Percentiles rank a stretch among this genome's conserved stretches.
Conservation (phyloP, 2,888 invertebrate genomes). For the Tiliacea citrago region DNA sequence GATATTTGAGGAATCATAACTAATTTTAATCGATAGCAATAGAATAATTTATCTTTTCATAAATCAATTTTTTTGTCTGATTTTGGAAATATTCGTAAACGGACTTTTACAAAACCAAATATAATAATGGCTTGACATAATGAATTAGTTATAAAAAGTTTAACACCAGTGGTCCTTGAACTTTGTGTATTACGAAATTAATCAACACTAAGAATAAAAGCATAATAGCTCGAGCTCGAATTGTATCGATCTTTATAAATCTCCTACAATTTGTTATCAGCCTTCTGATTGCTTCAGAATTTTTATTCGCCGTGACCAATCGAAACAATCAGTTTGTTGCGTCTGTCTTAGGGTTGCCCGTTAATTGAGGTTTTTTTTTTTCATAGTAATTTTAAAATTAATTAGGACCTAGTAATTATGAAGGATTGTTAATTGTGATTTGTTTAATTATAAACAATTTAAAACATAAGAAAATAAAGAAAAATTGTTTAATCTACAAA, state of each 20-base stretch:
- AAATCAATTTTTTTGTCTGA: no score
- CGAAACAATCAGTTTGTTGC: constrained; percentile 57
- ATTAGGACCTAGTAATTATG: neutral
- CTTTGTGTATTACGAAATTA: constrained; percentile 40
- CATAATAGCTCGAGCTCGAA: constrained; percentile 30
- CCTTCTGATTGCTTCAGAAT: constrained; percentile 50
- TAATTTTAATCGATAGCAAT: neutral
- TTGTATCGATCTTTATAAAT: constrained; percentile 46
- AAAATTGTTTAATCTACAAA: neutral
- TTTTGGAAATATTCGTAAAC: no score
- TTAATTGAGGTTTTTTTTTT: constrained; percentile 34
- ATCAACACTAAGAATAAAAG: constrained; percentile 35
- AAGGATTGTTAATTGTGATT: neutral
- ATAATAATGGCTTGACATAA: neutral
- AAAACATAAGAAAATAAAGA: neutral
- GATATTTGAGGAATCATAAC: no score
- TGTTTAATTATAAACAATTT: neutral
- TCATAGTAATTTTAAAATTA: neutral
- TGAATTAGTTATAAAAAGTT: neutral
- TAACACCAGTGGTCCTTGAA: constrained; percentile 14
- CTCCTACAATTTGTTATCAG: constrained; percentile 51
- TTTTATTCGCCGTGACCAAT: constrained; percentile 64
- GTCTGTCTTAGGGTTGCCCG: constrained; percentile 46
- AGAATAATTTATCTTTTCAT: no score
- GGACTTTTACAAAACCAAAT: no score